phyloP scores from a whole-genome alignment of 35 echinoderm and acorn worm genomes.

The Ptychodera flava region DNA sequence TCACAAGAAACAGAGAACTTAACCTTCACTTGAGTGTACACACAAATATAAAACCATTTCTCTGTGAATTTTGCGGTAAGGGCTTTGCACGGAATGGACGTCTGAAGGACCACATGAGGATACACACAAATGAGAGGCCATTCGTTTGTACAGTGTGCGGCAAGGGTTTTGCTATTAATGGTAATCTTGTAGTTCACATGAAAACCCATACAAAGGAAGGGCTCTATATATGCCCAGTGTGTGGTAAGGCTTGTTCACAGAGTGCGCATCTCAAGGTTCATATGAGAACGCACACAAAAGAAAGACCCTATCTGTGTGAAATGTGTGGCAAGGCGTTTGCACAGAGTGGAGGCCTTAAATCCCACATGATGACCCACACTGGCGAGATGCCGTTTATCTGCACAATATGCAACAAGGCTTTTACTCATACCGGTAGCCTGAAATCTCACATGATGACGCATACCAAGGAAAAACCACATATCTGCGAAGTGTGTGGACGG shows the following conservation, averaged over 20 bases:
- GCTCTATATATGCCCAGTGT: slow-evolving; percentile 41
- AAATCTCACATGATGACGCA: too few relatives aligned
- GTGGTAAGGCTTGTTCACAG: slow-evolving; percentile 33
- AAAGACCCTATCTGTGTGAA: slow-evolving; percentile 37
- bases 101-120: slow-evolving; percentile 34
- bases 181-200: slow-evolving; percentile 26
- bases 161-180: slow-evolving; percentile 33
- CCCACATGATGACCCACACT: slow-evolving; percentile 26
- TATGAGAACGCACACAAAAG: slow-evolving; percentile 43
- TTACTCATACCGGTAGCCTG: too few relatives aligned
- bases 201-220: slow-evolving; percentile 51
- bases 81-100: slow-evolving; percentile 15
- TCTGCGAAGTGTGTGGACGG: too few relatives aligned
- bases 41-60: slow-evolving; percentile 22
- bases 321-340: slow-evolving; percentile 42
- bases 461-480: too few relatives aligned
- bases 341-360: slow-evolving; percentile 27
- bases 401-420: slow-evolving; percentile 27
- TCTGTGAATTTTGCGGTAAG: slow-evolving; percentile 39
- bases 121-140: slow-evolving; percentile 9
- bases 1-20: slow-evolving; percentile 19
- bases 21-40: slow-evolving; percentile 34
- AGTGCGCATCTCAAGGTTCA: slow-evolving; percentile 37
- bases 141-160: slow-evolving; percentile 35
- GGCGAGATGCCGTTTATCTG: slow-evolving; percentile 32